Evolutionary conservation across 2,797 vertebrate genomes (phyloP), one percentile per base, ranked within the genome.

Genomic region (Catharus ustulatus): DNA sequence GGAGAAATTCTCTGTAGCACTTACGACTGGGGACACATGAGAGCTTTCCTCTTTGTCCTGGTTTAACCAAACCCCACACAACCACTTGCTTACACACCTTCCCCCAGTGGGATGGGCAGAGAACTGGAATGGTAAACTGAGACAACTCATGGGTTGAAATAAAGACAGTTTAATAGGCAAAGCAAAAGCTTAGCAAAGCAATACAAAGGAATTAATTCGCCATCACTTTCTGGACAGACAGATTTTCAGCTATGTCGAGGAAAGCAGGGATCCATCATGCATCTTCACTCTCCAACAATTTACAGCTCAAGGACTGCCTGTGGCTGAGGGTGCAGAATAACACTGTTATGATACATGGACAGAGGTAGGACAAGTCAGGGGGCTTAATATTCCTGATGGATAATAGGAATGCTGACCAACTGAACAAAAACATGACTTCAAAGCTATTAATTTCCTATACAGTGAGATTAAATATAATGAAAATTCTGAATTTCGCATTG

Each of bases 91-190:
- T 18, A 38, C 7, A 11, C 5, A 10, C 14, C 13, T 62, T 62
- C 9, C 13, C 9, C 15, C 0, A 0, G 17, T 40, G 64, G 21
- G 29, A 64, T 34, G n/a, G 45, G 18, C 12, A 64, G 40, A 72
- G 51, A 51, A 20, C 11, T 0, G 0, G 38, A 46, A 52, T 34
- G 32, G 7, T 32, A 46, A 52, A 52, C 21, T 26, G 45, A 40
- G 13, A 46, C 19, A 71, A 5, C 21, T 10, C 29, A 12, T 10
- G 13, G 5, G 13, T 52, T 40, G 38, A 72, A 26, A 58, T 27
- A 27, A 45, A 77, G 58, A 34, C 15, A 40, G 15, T 20, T 58
- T 36, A 40, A 72, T 14, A 72, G 45, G 15, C 27, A 46, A 59
- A 55, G 26, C 18, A 71, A 59, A 89, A 89, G 15, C 30, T 52